Base-by-base conservation (phyloP, 2,797 vertebrate species). In the Arrhamphus sclerolepis region DNA sequence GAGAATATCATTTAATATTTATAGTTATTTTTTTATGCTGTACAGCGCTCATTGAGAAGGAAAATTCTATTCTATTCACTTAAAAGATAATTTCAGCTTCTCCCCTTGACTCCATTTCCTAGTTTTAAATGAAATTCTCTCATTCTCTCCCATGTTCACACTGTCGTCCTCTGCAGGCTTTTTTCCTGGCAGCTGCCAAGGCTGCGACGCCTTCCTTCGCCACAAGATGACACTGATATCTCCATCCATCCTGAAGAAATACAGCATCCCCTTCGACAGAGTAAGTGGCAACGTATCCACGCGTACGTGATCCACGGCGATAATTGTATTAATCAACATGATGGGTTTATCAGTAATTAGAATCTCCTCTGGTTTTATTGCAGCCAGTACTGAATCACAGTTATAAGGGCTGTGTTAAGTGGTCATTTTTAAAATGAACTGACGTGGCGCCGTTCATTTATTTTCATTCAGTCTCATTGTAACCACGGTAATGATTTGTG, bases 191-290 rank as follows among this genome's bases (percentile, higher is more conserved):
- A 98, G 97, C 80, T 99, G 95, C 56, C 97, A 99, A 90, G 97
- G 97, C 52, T 99, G 97, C 0, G 97, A 98, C 0, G 97, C 97
- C 41, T 99, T 99, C 79, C 94, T 99, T 34, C 94, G 97, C 9
- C 97, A 99, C 91, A 99, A 99, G 92, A 99, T 99, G 97, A 99
- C 97, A 0, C 94, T 99, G 66, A 96, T 99, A 54, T 99, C 97
- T 0, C 97, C 97, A 38, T 98, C 97, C 7, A 98, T 98, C 82
- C 86, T 99, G 80, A 98, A 97, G 93, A 98, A 98, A 69, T 99
- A 98, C 0, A 89, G 97, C 53, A 98, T 98, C 78, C 97, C 97
- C 1, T 98, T 98, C 56, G 94, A 98, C 88, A 91, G 96, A 89
- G 96, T 97, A 82, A 1, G 95, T 92, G n/a, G n/a, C 24, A 0